Evolutionary conservation across 2,113 vertebrate species (phyloP), one percentile per base, ranked within the genome.

Genomic region (Psilopogon haemacephalus): DNA sequence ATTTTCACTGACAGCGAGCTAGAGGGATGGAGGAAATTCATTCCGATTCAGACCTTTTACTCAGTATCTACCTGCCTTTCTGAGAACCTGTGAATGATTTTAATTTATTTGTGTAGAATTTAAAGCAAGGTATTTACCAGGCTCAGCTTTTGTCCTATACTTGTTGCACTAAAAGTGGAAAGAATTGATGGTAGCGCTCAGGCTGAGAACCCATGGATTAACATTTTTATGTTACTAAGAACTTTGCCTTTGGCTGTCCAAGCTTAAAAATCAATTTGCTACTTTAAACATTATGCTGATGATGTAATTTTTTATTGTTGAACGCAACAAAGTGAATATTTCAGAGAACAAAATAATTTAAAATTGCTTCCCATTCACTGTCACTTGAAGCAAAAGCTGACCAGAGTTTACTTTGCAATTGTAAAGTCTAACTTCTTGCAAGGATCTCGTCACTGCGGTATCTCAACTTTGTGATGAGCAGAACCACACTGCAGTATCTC

Each of bases 251-350:
- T 90, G 92, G 95, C 90, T 91, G 72, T 84, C 69, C 1, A 4
- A 88, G 85, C 83, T 95, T 93, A 95, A 92, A 96, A 96, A 97
- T 95, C 93, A 94, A 96, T 96, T 95, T 3, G 1, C 71, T 88
- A 37, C 83, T 93, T 95, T 74, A 92, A 95, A 82, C 80, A 95
- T 91, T 83, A 91, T 88, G 79, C 64, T 65, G 64, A 64, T 77
- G 82, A 84, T 95, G 89, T 78, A 68, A 90, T 92, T 94, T 96
- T 96, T 94, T 95, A 95, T 83, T 73, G 80, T 81, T 85, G 84
- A 94, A 91, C 23, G 80, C 89, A 90, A 95, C 46, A 90, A 93
- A 76, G 21, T 60, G 65, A 95, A 88, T 90, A 93, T 58, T 87
- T 96, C 64, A 85, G 74, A 91, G 80, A 93, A 90, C 63, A 71